A percentile compares a stretch with the other conserved stretches of the same genome.
Evolutionary conservation across 2,797 vertebrate species (phyloP).

Genomic region (Lutjanus argentimaculatus): DNA sequence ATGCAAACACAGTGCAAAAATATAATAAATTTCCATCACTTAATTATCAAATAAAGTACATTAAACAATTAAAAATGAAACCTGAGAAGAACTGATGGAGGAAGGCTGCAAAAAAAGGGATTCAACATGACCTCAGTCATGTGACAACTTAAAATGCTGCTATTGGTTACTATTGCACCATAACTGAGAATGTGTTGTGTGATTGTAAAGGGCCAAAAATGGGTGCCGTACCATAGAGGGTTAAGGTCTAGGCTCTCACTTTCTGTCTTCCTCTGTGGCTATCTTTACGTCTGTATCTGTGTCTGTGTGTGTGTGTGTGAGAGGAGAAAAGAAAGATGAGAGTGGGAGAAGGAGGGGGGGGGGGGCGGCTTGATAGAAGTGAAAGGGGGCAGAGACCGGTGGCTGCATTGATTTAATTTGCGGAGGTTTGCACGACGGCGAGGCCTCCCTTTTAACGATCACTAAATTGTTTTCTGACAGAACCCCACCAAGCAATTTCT

Average conservation of each 20-base stretch:
- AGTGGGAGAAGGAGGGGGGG: conserved; percentile 23
- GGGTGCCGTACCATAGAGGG: no score
- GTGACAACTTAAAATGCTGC: no score
- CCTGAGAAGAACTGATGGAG: no score
- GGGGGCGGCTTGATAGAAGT: conserved; percentile 69
- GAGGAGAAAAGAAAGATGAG: conserved; percentile 57
- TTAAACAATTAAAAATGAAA: no score
- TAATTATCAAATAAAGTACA: no score
- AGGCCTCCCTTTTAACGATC: conserved; percentile 94
- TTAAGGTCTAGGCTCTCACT: conserved; percentile 62
- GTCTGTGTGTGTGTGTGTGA: background rate
- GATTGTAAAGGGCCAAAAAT: no score
- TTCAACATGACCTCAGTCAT: no score
- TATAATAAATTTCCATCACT: no score
- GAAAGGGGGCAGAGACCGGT: conserved; percentile 79
- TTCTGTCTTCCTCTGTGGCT: conserved; percentile 57
- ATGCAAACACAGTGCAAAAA: no score
- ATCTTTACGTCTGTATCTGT: conserved; percentile 28
- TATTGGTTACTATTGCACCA: no score
- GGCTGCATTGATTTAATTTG: conserved; percentile 88
- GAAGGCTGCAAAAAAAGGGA: no score
- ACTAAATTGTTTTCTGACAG: conserved; percentile 98
- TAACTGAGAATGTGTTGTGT: no score
- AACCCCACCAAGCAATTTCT: conserved; percentile 90
- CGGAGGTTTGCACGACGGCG: conserved; percentile 86